Conservation (phyloP, 2,888 invertebrate species). For the Trissonchulus latispiculum region DNA sequence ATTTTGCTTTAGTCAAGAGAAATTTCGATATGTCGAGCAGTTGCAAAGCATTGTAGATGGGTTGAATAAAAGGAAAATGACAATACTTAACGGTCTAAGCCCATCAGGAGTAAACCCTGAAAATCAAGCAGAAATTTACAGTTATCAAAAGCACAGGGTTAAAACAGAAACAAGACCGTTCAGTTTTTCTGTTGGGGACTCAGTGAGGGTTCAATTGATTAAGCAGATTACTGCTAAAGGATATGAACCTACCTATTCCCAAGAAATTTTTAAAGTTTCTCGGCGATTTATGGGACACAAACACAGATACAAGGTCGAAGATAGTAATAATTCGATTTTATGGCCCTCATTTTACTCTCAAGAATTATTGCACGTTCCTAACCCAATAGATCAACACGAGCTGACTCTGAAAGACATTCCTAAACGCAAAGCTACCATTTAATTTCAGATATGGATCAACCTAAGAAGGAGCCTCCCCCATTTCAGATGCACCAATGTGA, state of each 20-base stretch:
- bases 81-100: neutral
- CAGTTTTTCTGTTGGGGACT: neutral
- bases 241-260: neutral
- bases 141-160: neutral
- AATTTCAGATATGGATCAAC: neutral
- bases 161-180: too few species aligned
- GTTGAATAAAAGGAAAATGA: neutral
- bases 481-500: neutral
- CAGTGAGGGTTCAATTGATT: neutral
- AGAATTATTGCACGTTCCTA: neutral
- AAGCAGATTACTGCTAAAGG: neutral
- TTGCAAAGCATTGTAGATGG: constrained; percentile 5
- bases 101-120: neutral
- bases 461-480: too few species aligned
- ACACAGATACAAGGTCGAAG: neutral
- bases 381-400: neutral
- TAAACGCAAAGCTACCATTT: neutral
- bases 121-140: constrained; percentile 12
- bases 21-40: neutral
- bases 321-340: neutral
- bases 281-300: neutral
- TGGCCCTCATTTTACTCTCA: neutral
- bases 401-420: neutral
- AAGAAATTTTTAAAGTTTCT: neutral
- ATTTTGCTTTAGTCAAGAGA: neutral